Base-by-base conservation (phyloP, 2,797 vertebrate species). In the Dryobates pubescens region DNA sequence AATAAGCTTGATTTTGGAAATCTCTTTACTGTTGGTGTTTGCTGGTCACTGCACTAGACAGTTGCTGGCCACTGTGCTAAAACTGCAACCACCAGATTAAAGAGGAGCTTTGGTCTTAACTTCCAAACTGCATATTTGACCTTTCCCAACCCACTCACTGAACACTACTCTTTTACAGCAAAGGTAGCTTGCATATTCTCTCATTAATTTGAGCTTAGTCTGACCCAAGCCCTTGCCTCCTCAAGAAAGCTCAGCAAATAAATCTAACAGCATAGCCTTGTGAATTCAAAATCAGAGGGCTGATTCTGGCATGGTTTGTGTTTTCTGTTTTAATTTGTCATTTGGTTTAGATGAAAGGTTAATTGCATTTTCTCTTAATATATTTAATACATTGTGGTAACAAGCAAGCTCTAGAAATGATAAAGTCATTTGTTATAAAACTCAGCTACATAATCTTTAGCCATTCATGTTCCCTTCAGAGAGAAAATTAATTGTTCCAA, bases 401-500 rank as follows among this genome's bases (percentile, higher is more conserved):
- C 67, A 96, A 96, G 85, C 64, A 96, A 94, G 91, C 82, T 95
- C 91, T 94, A 95, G 91, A 96, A 97, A 97, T 97, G 92, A 97
- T 96, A 96, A 97, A 97, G 95, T 94, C 87, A 97, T 97, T 97
- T 96, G 93, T 97, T 97, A 96, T 96, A 96, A 96, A 95, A 90
- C 82, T 95, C 95, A 96, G 80, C 94, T 94, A 95, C 85, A 91
- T 98, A 94, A 94, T 97, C 96, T 96, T 96, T 95, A 97, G 93
- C 91, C 96, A 96, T 96, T 96, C 94, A 75, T 97, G 95, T 96
- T 97, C 96, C 96, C 95, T 97, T 98, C 89, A 88, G 88, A 97
- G 92, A 95, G 94, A 97, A 97, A 98, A 98, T 98, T 98, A 98
- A 97, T 98, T 97, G 96, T 97, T 98, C 94, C 95, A 96, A 97